Conservation (phyloP, 2,113 vertebrate genomes). For the Regulus satrapa region DNA sequence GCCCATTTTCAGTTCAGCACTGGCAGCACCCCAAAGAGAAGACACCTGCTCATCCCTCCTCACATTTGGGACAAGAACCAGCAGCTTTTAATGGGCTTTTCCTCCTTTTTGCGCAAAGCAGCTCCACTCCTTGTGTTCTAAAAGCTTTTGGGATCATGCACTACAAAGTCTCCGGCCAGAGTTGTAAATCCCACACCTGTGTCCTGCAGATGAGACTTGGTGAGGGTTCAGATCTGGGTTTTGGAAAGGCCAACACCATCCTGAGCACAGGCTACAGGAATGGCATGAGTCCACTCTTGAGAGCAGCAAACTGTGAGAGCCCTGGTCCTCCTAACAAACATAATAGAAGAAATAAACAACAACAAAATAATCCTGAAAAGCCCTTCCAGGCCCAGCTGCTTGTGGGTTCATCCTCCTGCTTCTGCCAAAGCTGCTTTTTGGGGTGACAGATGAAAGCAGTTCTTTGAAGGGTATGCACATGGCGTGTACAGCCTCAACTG, state of each 20-base stretch:
- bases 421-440: neutral
- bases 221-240: neutral
- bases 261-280: neutral
- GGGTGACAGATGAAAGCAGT: neutral
- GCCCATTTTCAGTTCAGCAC: neutral
- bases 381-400: neutral
- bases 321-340: neutral
- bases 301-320: fast-evolving
- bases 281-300: neutral
- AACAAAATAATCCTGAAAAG: neutral
- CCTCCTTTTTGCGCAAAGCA: neutral
- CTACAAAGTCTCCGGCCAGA: neutral
- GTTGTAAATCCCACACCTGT: neutral
- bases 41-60: fast-evolving
- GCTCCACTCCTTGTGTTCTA: neutral
- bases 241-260: neutral
- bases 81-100: neutral
- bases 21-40: neutral
- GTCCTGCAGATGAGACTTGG: neutral
- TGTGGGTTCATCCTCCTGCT: neutral
- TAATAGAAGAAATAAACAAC: neutral
- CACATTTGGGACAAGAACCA: fast-evolving
- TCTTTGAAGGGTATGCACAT: neutral
- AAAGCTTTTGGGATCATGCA: neutral
- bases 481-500: neutral